Conservation (phyloP, 1,140 invertebrate genomes). For the Oppia nitens region DNA sequence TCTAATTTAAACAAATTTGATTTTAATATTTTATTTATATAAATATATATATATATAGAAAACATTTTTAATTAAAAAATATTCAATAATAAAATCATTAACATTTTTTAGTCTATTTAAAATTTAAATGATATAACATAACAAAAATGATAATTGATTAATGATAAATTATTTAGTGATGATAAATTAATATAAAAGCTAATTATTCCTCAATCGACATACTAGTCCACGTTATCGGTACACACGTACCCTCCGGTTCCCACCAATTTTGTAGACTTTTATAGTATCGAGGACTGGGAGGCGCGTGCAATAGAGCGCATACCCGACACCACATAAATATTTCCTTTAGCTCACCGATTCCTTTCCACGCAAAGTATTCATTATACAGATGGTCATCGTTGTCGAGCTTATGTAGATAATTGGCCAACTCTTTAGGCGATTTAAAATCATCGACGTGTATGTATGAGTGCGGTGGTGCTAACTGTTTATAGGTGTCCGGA, state of each 20-base stretch:
- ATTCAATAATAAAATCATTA: too few relatives aligned
- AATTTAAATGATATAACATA: too few relatives aligned
- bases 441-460: conserved; percentile 88
- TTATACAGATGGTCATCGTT: conserved; percentile 72
- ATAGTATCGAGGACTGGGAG: not conserved
- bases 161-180: too few relatives aligned
- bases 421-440: conserved; percentile 59
- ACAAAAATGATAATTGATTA: too few relatives aligned
- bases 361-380: conserved; percentile 49
- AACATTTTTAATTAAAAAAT: too few relatives aligned
- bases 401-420: conserved; percentile 63
- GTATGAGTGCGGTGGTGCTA: conserved; percentile 66
- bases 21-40: too few relatives aligned
- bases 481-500: conserved; percentile 66
- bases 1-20: too few relatives aligned
- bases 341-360: not conserved
- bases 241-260: not conserved
- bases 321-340: not conserved
- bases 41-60: too few relatives aligned
- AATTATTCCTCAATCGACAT: too few relatives aligned
- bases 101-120: too few relatives aligned
- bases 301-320: not conserved
- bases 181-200: too few relatives aligned
- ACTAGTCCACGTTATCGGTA: not conserved
- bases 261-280: not conserved